Conservation (phyloP, 2,113 vertebrate genomes). For the Limnothrissa miodon region DNA sequence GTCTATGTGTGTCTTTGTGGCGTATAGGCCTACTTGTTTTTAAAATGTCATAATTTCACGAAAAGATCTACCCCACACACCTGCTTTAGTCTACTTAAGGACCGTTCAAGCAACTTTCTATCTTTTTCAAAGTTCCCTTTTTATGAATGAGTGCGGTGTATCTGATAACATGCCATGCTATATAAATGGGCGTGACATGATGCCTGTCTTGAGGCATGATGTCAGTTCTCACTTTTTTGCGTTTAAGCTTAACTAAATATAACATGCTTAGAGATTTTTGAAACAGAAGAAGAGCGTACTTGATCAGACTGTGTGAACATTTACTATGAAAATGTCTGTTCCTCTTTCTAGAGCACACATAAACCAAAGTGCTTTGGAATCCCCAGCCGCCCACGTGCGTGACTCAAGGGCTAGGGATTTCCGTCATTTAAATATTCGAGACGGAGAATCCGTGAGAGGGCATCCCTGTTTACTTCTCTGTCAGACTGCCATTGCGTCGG, state of each 20-base stretch:
- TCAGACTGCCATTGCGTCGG: slow-evolving; percentile 43
- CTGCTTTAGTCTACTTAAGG: not conserved
- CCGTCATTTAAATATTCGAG: slow-evolving; percentile 64
- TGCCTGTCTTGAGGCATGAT: not conserved
- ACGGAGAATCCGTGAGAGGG: slow-evolving; percentile 32
- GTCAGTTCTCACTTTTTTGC: not conserved
- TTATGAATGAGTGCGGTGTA: slow-evolving; percentile 4
- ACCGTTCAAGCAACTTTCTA: no score
- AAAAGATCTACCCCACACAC: no score
- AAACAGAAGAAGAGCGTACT: slow-evolving; percentile 52
- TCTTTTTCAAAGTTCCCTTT: not conserved
- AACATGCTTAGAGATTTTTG: not conserved
- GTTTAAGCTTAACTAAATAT: not conserved
- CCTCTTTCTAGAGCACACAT: slow-evolving; percentile 26
- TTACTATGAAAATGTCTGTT: not conserved
- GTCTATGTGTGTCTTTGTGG: no score
- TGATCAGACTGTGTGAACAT: not conserved
- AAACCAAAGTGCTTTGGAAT: slow-evolving; percentile 65
- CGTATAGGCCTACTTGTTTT: slow-evolving; percentile 20
- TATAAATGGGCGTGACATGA: not conserved
- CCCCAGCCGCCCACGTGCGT: slow-evolving; percentile 68
- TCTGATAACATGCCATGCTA: not conserved
- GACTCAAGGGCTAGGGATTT: slow-evolving; percentile 76
- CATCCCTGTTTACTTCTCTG: slow-evolving; percentile 48
- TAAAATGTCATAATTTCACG: slow-evolving; percentile 16